Base-by-base conservation (phyloP, 1,140 invertebrate genomes). In the Calephelis nemesis region DNA sequence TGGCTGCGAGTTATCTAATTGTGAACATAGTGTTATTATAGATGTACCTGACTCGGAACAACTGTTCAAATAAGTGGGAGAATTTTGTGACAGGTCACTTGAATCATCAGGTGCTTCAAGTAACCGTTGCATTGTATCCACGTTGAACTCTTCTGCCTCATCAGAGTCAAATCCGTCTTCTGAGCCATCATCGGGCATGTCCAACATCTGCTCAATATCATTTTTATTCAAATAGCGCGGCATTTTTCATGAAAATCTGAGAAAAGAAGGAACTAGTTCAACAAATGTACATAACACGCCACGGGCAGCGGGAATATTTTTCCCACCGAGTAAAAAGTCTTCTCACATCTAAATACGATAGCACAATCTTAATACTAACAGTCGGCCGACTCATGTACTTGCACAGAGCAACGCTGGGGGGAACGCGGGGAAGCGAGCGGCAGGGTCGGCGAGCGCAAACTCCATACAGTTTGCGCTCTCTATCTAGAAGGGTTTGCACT, bases 101-200 rank as follows among this genome's bases (percentile, higher is more conserved):
- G 62, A 72, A 72, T 68, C 65, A 72, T 70, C n/a, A n/a, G n/a
- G n/a, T n/a, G n/a, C n/a, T n/a, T n/a, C 70, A 67, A 72, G 73
- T 72, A 74, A 74, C 70, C 67, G 65, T 74, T 74, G 73, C 65
- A 72, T 69, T 69, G 58, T 74, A 69, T 69, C 64, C 67, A 69
- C 60, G 70, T 74, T 74, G 68, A 72, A 74, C 65, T 74, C 68
- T 74, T 74, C 73, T 72, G 65, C 68, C 65, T 72, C 70, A 72
- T 74, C 70, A 72, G 65, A 72, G 70, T 74, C 74, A 72, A 72
- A 75, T 63, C 67, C 64, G 67, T 71, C 69, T 71, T 75, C 74
- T 65, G 74, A 72, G 52, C 68, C 74, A 72, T 71, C 67, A 70
- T 76, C 70, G 67, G 69, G 70, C 49, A 70, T 72, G 65, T 73